Evolutionary conservation across 1,140 invertebrate genomes (phyloP).

Genomic region (Carcinoscorpius rotundicauda): DNA sequence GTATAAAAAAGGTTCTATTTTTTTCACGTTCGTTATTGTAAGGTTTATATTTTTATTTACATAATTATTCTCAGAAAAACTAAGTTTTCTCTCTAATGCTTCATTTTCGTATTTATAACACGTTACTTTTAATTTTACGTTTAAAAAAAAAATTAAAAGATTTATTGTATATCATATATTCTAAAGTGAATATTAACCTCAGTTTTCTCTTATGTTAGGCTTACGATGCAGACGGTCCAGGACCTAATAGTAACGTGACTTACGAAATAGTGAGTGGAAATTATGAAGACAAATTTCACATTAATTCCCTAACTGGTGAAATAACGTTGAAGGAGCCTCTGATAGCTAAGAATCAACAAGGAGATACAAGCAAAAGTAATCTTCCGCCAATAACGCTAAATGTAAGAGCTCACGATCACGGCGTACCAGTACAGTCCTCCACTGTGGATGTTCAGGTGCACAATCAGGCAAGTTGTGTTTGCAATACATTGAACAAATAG

Average conservation of each 20-base stretch:
- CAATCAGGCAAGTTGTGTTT: conserved; percentile 16
- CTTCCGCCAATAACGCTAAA: conserved; percentile 19
- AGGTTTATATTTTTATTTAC: no score
- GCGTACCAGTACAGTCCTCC: conserved; percentile 21
- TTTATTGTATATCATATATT: no score
- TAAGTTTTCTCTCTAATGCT: no score
- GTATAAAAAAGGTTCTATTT: no score
- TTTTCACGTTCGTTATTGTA: no score
- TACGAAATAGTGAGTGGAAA: conserved; percentile 72
- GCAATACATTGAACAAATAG: no score
- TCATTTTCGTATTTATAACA: no score
- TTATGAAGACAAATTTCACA: conserved; percentile 57
- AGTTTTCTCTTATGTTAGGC: conserved; percentile 37
- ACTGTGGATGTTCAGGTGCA: conserved; percentile 23
- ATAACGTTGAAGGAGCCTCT: conserved; percentile 23
- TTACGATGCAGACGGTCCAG: conserved; percentile 61
- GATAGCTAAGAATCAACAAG: conserved; percentile 2
- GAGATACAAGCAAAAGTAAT: conserved; percentile 2
- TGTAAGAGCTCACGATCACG: conserved; percentile 25
- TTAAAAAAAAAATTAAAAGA: no score
- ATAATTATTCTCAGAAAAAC: no score
- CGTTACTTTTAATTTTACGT: no score
- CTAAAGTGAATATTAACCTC: no score
- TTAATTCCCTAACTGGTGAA: conserved; percentile 24
- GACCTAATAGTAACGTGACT: conserved; percentile 71